A percentile compares a stretch with the other conserved stretches of the same genome.
Evolutionary conservation across 2,797 vertebrate genomes (phyloP).

Genomic region (Alcedo quadribrachys): DNA sequence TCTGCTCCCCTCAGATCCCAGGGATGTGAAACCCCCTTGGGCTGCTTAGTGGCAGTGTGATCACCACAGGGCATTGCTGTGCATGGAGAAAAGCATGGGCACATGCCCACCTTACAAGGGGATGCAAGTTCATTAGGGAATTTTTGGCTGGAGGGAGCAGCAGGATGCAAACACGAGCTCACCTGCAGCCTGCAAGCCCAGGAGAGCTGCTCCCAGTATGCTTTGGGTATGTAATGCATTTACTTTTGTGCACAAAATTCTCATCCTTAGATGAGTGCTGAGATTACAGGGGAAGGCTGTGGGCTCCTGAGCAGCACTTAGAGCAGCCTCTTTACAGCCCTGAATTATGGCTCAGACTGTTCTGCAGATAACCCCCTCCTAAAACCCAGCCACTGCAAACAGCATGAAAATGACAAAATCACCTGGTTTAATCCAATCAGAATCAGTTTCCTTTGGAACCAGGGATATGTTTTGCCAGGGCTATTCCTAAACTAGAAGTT

Average conservation of each 20-base stretch:
- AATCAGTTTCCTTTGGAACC: background rate
- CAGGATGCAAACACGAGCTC: background rate
- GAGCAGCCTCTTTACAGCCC: background rate
- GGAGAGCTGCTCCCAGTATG: background rate
- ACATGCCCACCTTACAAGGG: rapidly evolving
- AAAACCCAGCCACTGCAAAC: rapidly evolving
- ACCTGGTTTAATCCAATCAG: background rate
- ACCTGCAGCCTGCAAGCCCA: background rate
- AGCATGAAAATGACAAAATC: background rate
- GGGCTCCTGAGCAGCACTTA: background rate
- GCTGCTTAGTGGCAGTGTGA: background rate
- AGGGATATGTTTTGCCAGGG: background rate
- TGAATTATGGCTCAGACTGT: background rate
- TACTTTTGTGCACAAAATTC: background rate
- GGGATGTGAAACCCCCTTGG: rapidly evolving
- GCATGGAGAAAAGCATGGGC: background rate
- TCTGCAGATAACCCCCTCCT: background rate
- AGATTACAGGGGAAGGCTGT: background rate
- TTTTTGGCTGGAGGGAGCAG: background rate
- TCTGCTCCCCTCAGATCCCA: background rate
- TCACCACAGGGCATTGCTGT: background rate
- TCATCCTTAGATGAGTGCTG: background rate
- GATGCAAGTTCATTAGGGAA: background rate
- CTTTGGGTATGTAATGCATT: background rate
- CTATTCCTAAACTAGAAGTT: background rate